Conservation (phyloP, 2,797 vertebrate genomes). For the Emys orbicularis region DNA sequence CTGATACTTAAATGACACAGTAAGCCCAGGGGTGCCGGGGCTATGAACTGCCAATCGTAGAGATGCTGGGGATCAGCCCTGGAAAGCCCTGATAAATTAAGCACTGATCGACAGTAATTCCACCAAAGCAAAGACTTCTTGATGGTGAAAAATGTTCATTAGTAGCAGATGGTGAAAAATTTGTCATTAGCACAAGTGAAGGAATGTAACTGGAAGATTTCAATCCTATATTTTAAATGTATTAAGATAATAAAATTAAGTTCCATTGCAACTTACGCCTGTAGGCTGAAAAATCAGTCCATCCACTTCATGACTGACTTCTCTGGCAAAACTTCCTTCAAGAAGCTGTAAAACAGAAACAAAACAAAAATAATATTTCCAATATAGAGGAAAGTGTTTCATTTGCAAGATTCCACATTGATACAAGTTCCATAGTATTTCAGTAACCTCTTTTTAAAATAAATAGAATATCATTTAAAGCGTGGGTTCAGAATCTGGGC, state of each 20-base stretch:
- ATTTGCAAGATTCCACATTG: background rate
- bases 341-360: constrained; percentile 88
- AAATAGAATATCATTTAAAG: constrained; percentile 26
- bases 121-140: background rate
- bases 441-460: background rate
- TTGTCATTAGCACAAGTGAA: background rate
- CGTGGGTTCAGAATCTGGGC: accelerated
- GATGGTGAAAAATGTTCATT: background rate
- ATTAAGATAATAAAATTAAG: background rate
- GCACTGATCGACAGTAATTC: background rate
- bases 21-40: background rate
- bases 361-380: constrained; percentile 54
- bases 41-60: background rate
- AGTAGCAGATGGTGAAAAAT: background rate
- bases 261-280: constrained; percentile 88
- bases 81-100: background rate
- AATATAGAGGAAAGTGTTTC: constrained; percentile 6
- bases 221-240: background rate
- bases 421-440: background rate
- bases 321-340: constrained; percentile 96
- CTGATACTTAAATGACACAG: background rate
- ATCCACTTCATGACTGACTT: constrained; percentile 98
- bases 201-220: background rate
- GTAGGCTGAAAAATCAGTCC: constrained; percentile 98
- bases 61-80: background rate